Evolutionary conservation across 2,113 vertebrate species (phyloP).

Genomic region (Dissostichus mawsoni): DNA sequence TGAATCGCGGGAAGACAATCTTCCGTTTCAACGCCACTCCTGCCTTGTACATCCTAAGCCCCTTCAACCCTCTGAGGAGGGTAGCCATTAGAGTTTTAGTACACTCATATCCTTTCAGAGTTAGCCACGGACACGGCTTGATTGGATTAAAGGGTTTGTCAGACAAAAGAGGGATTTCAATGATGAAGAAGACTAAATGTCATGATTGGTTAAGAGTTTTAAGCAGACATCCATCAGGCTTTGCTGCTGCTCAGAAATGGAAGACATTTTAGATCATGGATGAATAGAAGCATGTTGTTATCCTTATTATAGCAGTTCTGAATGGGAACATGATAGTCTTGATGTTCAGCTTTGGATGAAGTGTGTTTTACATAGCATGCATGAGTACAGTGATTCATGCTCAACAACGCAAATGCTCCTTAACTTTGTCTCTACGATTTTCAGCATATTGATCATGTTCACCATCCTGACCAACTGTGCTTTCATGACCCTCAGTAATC

Average conservation of each 20-base stretch:
- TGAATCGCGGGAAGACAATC: constrained; percentile 97
- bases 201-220: constrained; percentile 3
- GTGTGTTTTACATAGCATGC: neutral
- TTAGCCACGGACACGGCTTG: constrained; percentile 40
- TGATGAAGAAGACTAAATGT: constrained; percentile 18
- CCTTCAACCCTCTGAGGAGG: constrained; percentile 97
- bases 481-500: constrained; percentile 98
- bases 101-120: constrained; percentile 98
- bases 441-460: constrained; percentile 99
- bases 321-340: neutral
- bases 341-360: too few species aligned
- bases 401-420: constrained; percentile 78
- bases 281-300: neutral
- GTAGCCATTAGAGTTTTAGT: constrained; percentile 97
- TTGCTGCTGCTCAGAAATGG: neutral
- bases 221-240: neutral
- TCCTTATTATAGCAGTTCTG: neutral
- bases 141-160: constrained; percentile 54
- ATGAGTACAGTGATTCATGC: neutral
- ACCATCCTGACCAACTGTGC: constrained; percentile 99
- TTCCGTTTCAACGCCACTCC: constrained; percentile 98
- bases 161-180: constrained; percentile 54
- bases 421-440: constrained; percentile 90
- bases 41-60: constrained; percentile 96
- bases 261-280: neutral